phyloP scores from a whole-genome alignment of 2,888 invertebrate species.

The Campoplex capitator region DNA sequence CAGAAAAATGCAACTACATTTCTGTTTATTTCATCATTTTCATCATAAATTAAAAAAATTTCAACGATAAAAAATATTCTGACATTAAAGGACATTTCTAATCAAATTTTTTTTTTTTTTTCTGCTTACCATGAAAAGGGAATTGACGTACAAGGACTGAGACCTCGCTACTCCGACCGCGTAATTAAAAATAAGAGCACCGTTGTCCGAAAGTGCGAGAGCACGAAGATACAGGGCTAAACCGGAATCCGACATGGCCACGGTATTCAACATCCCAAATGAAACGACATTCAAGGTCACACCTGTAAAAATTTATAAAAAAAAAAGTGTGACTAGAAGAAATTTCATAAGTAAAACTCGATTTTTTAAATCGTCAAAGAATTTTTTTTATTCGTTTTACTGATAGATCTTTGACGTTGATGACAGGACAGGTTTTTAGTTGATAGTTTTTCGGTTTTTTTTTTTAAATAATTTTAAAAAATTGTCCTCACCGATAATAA shows the following conservation, averaged over 20 bases:
- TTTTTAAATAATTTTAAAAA: not conserved
- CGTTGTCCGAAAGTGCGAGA: constrained; percentile 82
- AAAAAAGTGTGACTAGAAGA: constrained; percentile 22
- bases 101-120: not conserved
- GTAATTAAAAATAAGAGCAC: constrained; percentile 81
- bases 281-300: constrained; percentile 80
- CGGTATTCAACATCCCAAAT: constrained; percentile 79
- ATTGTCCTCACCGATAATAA: constrained; percentile 79
- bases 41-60: not conserved
- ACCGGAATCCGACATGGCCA: constrained; percentile 79
- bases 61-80: not conserved
- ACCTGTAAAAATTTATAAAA: constrained; percentile 72
- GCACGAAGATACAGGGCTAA: constrained; percentile 81
- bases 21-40: not conserved
- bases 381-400: not conserved
- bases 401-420: not conserved
- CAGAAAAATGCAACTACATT: not conserved
- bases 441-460: not conserved
- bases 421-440: not conserved
- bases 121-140: constrained; percentile 79
- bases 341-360: not conserved
- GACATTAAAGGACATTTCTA: not conserved
- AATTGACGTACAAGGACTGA: constrained; percentile 76
- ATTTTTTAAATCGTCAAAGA: not conserved
- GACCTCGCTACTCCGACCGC: constrained; percentile 80